A percentile compares a stretch with the other conserved stretches of the same genome.
These are phyloP conservation scores for Penaeus japonicus DNA, from an alignment of 1,140 invertebrate genomes.

Conservation along the genomic window DNA sequence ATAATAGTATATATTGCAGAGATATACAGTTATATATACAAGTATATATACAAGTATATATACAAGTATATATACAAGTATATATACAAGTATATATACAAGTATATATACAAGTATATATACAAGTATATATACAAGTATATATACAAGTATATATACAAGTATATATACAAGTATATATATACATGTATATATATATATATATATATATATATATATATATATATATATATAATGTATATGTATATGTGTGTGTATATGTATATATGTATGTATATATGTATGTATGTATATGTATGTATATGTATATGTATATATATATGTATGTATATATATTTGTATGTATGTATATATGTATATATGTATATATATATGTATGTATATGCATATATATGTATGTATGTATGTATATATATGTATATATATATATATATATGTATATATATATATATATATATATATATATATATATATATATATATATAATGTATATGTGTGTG, in stretches of 20 bases:
- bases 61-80: slow-evolving; percentile 17
- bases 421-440: neutral
- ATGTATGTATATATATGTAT: slow-evolving; percentile 19
- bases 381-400: slow-evolving; percentile 33
- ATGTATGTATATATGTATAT: slow-evolving; percentile 29
- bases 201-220: neutral
- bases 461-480: neutral
- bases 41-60: neutral
- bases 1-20: neutral
- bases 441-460: neutral
- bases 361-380: slow-evolving; percentile 38
- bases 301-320: slow-evolving; percentile 35
- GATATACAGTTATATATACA: neutral
- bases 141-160: neutral
- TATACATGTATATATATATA: neutral
- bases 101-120: neutral
- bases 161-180: neutral
- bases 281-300: slow-evolving; percentile 31
- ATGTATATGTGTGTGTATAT: no score
- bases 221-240: neutral
- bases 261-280: neutral
- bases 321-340: slow-evolving; percentile 4
- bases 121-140: neutral
- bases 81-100: no score
- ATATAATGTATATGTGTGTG: neutral